phyloP scores from a whole-genome alignment of 2,797 vertebrate species.

The Capromys pilorides region DNA sequence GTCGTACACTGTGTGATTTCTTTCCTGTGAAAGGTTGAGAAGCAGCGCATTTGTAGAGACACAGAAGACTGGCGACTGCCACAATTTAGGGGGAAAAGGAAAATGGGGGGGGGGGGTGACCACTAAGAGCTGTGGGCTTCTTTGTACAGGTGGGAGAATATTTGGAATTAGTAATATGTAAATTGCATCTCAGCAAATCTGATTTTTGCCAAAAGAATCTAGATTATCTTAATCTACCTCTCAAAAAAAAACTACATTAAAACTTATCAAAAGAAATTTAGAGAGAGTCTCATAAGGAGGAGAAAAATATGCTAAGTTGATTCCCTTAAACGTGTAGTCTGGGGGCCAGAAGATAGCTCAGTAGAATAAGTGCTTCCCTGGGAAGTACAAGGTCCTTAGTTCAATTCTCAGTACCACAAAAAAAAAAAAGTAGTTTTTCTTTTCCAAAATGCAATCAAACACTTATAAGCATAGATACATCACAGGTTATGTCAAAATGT shows the following conservation, averaged over 20 bases:
- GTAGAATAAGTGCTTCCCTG: too few species aligned
- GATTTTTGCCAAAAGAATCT: not conserved
- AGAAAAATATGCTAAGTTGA: not conserved
- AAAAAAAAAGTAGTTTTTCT: not conserved
- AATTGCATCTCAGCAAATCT: not conserved
- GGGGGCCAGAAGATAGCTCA: too few species aligned
- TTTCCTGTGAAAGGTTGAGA: not conserved
- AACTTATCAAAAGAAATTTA: not conserved
- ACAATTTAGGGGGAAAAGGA: not conserved
- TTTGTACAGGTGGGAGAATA: not conserved
- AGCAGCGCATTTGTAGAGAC: not conserved
- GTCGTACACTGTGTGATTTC: not conserved
- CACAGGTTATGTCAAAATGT: not conserved
- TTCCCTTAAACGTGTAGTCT: not conserved
- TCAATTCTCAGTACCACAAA: too few species aligned
- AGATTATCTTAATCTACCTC: not conserved
- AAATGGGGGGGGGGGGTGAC: not conserved
- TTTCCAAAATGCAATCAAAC: not conserved
- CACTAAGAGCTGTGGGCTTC: not conserved
- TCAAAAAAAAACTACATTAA: not conserved
- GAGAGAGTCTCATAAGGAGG: not conserved
- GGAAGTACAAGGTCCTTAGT: too few species aligned
- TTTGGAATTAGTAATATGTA: not conserved
- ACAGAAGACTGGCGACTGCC: not conserved
- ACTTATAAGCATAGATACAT: not conserved